Conservation (phyloP, 2,888 invertebrate genomes). For the Pardosa pseudoannulata region DNA sequence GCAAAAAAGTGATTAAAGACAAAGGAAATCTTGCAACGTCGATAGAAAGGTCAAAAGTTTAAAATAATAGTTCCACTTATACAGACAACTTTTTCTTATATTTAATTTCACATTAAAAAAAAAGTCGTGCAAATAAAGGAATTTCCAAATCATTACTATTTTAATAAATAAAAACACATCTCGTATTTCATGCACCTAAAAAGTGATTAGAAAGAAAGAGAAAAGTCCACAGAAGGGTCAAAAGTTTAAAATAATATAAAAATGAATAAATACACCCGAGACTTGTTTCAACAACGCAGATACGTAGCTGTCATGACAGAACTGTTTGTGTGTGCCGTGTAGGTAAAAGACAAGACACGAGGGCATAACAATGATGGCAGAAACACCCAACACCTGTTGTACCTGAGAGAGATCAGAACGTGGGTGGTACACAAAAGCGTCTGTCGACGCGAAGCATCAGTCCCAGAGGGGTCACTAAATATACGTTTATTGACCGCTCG, state of each 20-base stretch:
- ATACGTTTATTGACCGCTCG: conserved; percentile 24
- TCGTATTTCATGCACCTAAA: too few species aligned
- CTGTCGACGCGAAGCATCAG: not conserved
- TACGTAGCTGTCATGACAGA: not conserved
- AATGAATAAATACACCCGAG: not conserved
- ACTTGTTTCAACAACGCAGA: not conserved
- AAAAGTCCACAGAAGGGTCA: not conserved
- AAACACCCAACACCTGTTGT: conserved; percentile 12
- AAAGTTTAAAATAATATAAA: not conserved
- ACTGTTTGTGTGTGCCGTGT: too few species aligned
- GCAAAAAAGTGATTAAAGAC: too few species aligned
- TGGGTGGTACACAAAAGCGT: not conserved
- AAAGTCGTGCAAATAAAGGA: too few species aligned
- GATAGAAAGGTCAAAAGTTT: too few species aligned
- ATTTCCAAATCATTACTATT: too few species aligned
- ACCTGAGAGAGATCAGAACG: not conserved
- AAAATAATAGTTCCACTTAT: too few species aligned
- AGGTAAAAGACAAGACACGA: not conserved
- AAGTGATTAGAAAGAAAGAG: too few species aligned
- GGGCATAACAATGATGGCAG: not conserved
- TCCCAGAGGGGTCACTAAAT: conserved; percentile 10
- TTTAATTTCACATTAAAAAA: too few species aligned
- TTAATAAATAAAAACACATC: too few species aligned
- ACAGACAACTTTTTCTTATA: too few species aligned
- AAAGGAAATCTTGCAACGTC: too few species aligned